Conservation (phyloP, 2,113 vertebrate genomes). For the Campylomormyrus numenius region DNA sequence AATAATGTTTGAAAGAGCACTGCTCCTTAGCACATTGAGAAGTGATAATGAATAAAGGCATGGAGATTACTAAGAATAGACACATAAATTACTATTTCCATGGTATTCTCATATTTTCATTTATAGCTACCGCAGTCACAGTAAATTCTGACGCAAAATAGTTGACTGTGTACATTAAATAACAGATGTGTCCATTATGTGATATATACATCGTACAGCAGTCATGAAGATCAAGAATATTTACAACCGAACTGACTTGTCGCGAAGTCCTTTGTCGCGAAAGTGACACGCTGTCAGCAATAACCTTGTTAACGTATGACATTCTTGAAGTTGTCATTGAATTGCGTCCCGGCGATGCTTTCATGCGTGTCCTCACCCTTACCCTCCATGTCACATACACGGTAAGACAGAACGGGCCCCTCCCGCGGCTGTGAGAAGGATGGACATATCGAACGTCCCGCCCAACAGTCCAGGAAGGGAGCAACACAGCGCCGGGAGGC, state of each 20-base stretch:
- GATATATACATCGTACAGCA: neutral
- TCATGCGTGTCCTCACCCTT: neutral
- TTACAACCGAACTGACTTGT: neutral
- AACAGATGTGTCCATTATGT: neutral
- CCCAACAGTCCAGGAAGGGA: neutral
- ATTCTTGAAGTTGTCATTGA: neutral
- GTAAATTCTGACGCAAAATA: neutral
- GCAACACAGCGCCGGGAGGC: neutral
- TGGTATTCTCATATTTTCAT: neutral
- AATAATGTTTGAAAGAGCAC: neutral
- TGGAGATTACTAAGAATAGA: conserved; percentile 1
- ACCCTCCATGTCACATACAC: neutral
- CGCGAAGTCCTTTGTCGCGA: neutral
- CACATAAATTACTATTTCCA: neutral
- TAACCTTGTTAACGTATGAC: neutral
- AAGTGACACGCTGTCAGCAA: neutral
- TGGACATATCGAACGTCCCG: neutral
- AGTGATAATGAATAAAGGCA: neutral
- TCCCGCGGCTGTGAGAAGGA: neutral
- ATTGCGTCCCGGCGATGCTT: neutral
- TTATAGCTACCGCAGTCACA: neutral
- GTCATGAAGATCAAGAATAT: neutral
- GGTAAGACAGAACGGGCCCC: neutral
- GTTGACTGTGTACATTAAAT: neutral
- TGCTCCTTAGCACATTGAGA: neutral